These are phyloP conservation scores for Stigmatopora argus DNA, from an alignment of 2,113 vertebrate species.

Conservation along the genomic window DNA sequence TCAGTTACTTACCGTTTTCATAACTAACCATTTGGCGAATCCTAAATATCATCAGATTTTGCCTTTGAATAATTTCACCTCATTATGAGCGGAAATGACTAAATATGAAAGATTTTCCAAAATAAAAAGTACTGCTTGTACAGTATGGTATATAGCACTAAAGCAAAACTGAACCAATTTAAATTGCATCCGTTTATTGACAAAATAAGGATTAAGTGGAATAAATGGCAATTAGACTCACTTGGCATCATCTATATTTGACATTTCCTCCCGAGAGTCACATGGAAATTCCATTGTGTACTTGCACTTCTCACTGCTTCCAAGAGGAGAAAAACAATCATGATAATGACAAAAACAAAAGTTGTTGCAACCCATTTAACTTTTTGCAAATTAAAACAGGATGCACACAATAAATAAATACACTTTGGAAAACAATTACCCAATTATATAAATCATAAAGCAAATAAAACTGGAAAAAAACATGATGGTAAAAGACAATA, in stretches of 20 bases:
- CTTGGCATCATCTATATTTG: conserved; percentile 65
- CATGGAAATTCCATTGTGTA: conserved; percentile 60
- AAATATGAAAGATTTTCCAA: too few relatives aligned
- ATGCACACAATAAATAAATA: neutral
- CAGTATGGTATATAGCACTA: neutral
- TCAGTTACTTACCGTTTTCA: too few relatives aligned
- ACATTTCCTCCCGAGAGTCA: conserved; percentile 64
- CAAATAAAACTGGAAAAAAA: neutral
- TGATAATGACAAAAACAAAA: neutral
- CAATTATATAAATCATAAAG: neutral
- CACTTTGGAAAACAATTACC: neutral
- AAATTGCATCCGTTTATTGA: neutral
- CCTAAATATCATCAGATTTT: too few relatives aligned
- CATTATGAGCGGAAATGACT: too few relatives aligned
- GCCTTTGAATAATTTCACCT: too few relatives aligned
- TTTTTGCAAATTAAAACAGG: neutral
- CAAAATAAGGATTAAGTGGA: neutral
- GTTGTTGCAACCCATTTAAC: neutral
- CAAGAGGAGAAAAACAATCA: neutral
- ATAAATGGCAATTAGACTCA: conserved; percentile 44
- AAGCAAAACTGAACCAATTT: neutral
- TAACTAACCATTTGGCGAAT: too few relatives aligned
- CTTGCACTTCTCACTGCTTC: conserved; percentile 63
- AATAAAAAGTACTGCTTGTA: neutral
- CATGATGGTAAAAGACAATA: neutral